phyloP scores from a whole-genome alignment of 1,140 invertebrate species.

The Saccostrea glomerata region DNA sequence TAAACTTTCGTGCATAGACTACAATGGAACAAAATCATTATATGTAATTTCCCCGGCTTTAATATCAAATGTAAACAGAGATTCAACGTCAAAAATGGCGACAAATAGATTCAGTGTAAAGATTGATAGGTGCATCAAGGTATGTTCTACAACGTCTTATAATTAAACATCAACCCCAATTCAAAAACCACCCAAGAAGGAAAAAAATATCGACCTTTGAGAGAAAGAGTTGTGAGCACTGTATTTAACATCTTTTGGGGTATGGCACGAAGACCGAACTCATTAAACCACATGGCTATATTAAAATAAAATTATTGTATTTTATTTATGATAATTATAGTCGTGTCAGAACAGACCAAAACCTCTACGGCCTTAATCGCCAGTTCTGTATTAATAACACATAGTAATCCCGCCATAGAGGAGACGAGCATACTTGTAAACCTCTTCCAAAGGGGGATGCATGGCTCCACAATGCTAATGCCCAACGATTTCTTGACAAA shows the following conservation, averaged over 20 bases:
- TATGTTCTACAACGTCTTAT: slow-evolving; percentile 24
- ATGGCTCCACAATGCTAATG: slow-evolving; percentile 49
- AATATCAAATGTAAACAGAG: slow-evolving; percentile 38
- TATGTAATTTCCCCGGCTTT: slow-evolving; percentile 34
- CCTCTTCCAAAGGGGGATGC: slow-evolving; percentile 46
- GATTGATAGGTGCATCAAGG: slow-evolving; percentile 27
- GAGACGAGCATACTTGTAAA: slow-evolving; percentile 43
- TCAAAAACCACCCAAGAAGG: background rate
- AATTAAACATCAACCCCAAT: slow-evolving; percentile 24
- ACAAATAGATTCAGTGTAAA: slow-evolving; percentile 32
- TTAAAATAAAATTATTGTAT: slow-evolving; percentile 39
- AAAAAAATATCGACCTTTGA: background rate
- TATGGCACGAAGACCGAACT: background rate
- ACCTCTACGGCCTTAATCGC: background rate
- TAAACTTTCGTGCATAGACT: background rate
- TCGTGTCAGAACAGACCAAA: slow-evolving; percentile 24
- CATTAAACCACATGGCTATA: slow-evolving; percentile 35
- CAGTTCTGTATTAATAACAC: slow-evolving; percentile 26
- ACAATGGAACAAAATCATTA: slow-evolving; percentile 28
- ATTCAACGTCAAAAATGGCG: slow-evolving; percentile 33
- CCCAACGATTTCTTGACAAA: slow-evolving; percentile 47
- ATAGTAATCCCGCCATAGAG: slow-evolving; percentile 1
- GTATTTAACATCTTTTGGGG: background rate
- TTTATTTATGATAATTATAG: slow-evolving; percentile 37
- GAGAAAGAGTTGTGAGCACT: background rate